phyloP scores from a whole-genome alignment of 2,113 vertebrate species.

The Cyrtonyx montezumae region DNA sequence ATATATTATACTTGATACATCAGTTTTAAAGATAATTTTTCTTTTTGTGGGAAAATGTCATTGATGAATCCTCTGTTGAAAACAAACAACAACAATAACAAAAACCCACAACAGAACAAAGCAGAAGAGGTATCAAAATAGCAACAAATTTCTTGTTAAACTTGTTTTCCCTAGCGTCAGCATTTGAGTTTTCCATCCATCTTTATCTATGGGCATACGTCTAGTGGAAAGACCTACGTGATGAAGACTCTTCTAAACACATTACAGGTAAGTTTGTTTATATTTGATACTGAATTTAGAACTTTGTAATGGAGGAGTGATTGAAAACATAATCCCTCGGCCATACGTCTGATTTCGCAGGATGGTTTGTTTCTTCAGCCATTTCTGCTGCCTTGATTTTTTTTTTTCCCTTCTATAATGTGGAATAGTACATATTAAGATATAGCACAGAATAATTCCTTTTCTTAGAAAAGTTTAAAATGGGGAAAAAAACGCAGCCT shows the following conservation, averaged over 20 bases:
- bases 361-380: neutral
- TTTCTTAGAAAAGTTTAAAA: neutral
- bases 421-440: neutral
- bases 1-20: neutral
- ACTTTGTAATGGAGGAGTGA: neutral
- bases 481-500: neutral
- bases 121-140: neutral
- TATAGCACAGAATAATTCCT: neutral
- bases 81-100: too few species aligned
- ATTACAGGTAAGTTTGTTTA: conserved; percentile 85
- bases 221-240: conserved; percentile 94
- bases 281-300: neutral
- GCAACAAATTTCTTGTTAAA: neutral
- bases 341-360: neutral
- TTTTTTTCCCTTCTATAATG: neutral
- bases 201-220: conserved; percentile 94
- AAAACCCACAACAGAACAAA: neutral
- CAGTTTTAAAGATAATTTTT: neutral
- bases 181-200: conserved; percentile 91
- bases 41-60: neutral
- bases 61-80: neutral
- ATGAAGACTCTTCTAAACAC: conserved; percentile 86
- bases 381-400: neutral
- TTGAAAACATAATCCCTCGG: neutral
- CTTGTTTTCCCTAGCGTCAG: conserved; percentile 78